These are phyloP conservation scores for Hiodon alosoides DNA, from an alignment of 2,113 vertebrate species.

Conservation along the genomic window DNA sequence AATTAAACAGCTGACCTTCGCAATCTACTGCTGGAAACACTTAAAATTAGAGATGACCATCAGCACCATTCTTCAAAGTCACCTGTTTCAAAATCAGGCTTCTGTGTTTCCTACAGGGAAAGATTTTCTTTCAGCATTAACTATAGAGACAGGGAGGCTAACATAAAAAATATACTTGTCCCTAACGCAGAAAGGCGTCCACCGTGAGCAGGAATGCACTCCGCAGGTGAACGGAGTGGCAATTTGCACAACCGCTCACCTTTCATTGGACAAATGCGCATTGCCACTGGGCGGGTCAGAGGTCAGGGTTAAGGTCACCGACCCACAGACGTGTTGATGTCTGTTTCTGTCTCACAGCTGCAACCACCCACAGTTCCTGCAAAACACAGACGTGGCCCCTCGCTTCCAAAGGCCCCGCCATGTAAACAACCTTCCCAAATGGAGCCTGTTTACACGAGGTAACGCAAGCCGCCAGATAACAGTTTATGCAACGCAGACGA, in stretches of 20 bases:
- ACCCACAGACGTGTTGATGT: not conserved
- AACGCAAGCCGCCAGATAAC: not conserved
- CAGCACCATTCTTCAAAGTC: not conserved
- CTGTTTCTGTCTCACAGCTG: not conserved
- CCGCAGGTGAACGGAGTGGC: not conserved
- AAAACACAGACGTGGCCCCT: too few species aligned
- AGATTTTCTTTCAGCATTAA: too few species aligned
- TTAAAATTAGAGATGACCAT: not conserved
- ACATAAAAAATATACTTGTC: too few species aligned
- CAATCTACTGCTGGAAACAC: not conserved
- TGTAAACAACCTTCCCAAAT: not conserved
- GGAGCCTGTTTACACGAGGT: not conserved
- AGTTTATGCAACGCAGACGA: not conserved
- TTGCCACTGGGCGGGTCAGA: not conserved
- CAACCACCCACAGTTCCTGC: not conserved
- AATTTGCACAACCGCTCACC: not conserved
- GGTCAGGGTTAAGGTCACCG: not conserved
- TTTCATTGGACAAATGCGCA: not conserved
- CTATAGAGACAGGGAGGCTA: too few species aligned
- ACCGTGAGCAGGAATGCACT: not conserved
- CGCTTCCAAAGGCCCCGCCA: not conserved
- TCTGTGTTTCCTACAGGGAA: too few species aligned
- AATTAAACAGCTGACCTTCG: conserved; percentile 42
- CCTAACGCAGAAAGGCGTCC: not conserved
- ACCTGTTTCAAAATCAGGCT: too few species aligned